Evolutionary conservation across 2,888 invertebrate species (phyloP), one percentile per base, ranked within the genome.

Genomic region (Chalcosyrphus nemorum): DNA sequence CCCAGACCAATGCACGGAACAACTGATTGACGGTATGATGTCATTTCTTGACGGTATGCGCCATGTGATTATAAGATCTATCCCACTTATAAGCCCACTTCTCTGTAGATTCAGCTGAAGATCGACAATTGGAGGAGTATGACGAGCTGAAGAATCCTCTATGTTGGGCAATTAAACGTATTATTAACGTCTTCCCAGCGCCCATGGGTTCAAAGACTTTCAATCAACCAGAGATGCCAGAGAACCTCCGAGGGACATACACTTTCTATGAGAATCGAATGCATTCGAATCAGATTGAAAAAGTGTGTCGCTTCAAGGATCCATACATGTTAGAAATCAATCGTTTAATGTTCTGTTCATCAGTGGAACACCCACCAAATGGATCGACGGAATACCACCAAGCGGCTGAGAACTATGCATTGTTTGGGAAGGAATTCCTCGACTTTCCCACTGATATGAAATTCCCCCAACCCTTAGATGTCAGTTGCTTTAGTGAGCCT

Each of bases 401-500:
- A 80, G 89, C 89, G 0, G 91, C 91, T 4, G 90, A 91, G 75
- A 88, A 89, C 3, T 91, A 90, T 74, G 89, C 90, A 0, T 41
- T 90, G 0, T 87, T 81, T 45, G 90, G 90, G 1, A 87, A 88
- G 9, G 66, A 87, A 11, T 88, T 88, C 70, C 72, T 88, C 0
- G 89, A 89, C 63, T 89, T 89, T 43, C 89, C 89, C 0, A 78
- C 63, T 0, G 74, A 74, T 11, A 63, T 84, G 1, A 78, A 74
- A 11, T 84, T 63, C 2, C 52, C 61, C 0, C 72, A 68, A 1
- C 57, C 72, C n/a, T 2, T 61, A 24, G 68, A 78, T 29, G 43
- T 57, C 6, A 47, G 41, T 11, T 72, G 24, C 2, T 82, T 74
- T 21, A 72, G 56, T 2, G 72, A 78, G 7, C 0, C 61, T 1